phyloP scores from a whole-genome alignment of 35 echinoderm and acorn worm species.

The Chiridota heheva region DNA sequence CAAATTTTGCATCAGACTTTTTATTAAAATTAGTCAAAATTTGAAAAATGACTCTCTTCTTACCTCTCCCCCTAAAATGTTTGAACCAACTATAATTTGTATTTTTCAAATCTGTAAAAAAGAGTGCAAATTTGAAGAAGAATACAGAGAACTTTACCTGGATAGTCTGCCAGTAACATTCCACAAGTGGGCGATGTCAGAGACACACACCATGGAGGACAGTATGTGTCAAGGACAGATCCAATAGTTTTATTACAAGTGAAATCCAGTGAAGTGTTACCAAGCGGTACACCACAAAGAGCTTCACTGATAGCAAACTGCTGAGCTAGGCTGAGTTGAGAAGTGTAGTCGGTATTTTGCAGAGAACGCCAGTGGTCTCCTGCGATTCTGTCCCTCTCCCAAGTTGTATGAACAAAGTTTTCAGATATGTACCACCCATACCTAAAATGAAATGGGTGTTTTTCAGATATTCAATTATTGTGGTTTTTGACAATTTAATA shows the following conservation, averaged over 20 bases:
- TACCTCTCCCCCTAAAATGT: neutral
- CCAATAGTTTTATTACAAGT: slow-evolving; percentile 2
- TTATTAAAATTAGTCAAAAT: neutral
- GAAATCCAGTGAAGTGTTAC: neutral
- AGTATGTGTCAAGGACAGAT: slow-evolving; percentile 14
- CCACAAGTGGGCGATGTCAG: neutral
- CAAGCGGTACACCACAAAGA: neutral
- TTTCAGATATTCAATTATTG: neutral
- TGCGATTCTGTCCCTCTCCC: slow-evolving; percentile 18
- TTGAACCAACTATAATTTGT: neutral
- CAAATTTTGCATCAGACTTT: neutral
- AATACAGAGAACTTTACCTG: slow-evolving; percentile 15
- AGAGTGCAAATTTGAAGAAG: neutral
- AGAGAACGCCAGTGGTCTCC: slow-evolving; percentile 43
- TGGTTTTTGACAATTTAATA: neutral
- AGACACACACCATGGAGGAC: slow-evolving; percentile 37
- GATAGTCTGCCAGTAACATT: slow-evolving; percentile 17
- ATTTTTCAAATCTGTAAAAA: neutral
- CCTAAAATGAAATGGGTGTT: too few relatives aligned
- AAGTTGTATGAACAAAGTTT: neutral
- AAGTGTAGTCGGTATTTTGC: slow-evolving; percentile 17
- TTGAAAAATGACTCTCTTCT: neutral
- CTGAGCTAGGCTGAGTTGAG: slow-evolving; percentile 9
- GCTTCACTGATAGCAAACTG: too few relatives aligned
- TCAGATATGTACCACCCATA: slow-evolving; percentile 33